phyloP scores from a whole-genome alignment of 1,140 invertebrate species.

The Phocides pigmalion region DNA sequence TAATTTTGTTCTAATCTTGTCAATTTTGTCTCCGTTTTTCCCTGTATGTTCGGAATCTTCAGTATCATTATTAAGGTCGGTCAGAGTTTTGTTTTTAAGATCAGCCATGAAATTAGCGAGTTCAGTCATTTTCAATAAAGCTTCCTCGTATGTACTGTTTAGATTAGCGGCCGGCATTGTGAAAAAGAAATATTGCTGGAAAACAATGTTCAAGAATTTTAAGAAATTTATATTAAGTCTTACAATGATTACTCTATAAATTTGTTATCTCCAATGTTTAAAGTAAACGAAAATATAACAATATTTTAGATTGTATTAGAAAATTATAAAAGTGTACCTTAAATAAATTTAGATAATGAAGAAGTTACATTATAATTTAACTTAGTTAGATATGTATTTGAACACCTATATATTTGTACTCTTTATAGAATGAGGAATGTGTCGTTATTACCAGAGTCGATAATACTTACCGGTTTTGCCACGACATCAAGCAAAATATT shows the following conservation, averaged over 20 bases:
- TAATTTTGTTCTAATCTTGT: conserved; percentile 53
- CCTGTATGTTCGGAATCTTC: not conserved
- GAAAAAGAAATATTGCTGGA: conserved; percentile 80
- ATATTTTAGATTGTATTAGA: too few species aligned
- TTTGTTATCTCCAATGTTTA: too few species aligned
- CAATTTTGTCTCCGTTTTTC: conserved; percentile 47
- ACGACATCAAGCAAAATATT: conserved; percentile 72
- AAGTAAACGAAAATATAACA: too few species aligned
- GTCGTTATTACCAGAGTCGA: too few species aligned
- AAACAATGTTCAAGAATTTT: conserved; percentile 37
- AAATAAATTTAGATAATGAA: too few species aligned
- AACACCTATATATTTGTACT: too few species aligned
- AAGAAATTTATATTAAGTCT: too few species aligned
- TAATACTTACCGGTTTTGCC: conserved; percentile 70
- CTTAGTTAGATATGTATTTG: too few species aligned
- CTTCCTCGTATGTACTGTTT: conserved; percentile 60
- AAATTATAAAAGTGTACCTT: too few species aligned
- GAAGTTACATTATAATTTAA: too few species aligned
- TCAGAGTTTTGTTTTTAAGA: conserved; percentile 53
- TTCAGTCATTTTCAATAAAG: conserved; percentile 55
- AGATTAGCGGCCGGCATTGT: conserved; percentile 58
- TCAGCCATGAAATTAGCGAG: conserved; percentile 53
- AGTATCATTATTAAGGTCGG: conserved; percentile 12
- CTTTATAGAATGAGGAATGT: too few species aligned
- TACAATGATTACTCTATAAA: too few species aligned